Percentiles rank a stretch among this genome's conserved stretches.
phyloP scores from a whole-genome alignment of 2,797 vertebrate genomes.

The Xenentodon cancila region DNA sequence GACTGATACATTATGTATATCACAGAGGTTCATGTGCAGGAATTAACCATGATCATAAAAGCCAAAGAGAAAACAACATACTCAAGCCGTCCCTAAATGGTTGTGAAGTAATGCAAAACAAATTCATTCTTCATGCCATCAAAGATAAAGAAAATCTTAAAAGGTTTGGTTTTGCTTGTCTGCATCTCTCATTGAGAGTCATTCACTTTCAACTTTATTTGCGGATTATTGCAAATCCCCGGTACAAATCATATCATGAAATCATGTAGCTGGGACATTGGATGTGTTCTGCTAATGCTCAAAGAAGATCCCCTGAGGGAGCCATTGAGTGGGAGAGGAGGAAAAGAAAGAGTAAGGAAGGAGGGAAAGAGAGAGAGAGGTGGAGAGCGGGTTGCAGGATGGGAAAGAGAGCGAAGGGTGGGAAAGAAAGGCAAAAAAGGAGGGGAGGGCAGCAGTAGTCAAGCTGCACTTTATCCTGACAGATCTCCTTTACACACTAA shows the following conservation, averaged over 20 bases:
- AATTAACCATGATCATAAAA: slow-evolving; percentile 82
- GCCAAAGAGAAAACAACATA: slow-evolving; percentile 75
- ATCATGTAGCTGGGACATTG: slow-evolving; percentile 76
- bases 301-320: slow-evolving; percentile 78
- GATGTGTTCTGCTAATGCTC: slow-evolving; percentile 79
- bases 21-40: slow-evolving; percentile 73
- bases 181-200: slow-evolving; percentile 80
- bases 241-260: slow-evolving; percentile 85
- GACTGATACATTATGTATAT: slow-evolving; percentile 80
- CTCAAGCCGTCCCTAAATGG: slow-evolving; percentile 71
- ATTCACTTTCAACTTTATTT: slow-evolving; percentile 78
- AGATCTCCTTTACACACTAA: slow-evolving; percentile 85
- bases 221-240: slow-evolving; percentile 82
- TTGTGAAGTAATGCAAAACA: slow-evolving; percentile 76
- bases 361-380: slow-evolving; percentile 55
- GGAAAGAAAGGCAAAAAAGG: slow-evolving; percentile 71
- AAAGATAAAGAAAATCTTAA: slow-evolving; percentile 81
- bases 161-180: slow-evolving; percentile 79
- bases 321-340: slow-evolving; percentile 67
- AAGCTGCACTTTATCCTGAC: slow-evolving; percentile 83
- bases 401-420: slow-evolving; percentile 59
- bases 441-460: slow-evolving; percentile 72
- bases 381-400: slow-evolving; percentile 60
- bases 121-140: slow-evolving; percentile 80
- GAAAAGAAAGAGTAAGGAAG: slow-evolving; percentile 43